Evolutionary conservation across 2,888 invertebrate species (phyloP).

Genomic region (Thumatha senex): DNA sequence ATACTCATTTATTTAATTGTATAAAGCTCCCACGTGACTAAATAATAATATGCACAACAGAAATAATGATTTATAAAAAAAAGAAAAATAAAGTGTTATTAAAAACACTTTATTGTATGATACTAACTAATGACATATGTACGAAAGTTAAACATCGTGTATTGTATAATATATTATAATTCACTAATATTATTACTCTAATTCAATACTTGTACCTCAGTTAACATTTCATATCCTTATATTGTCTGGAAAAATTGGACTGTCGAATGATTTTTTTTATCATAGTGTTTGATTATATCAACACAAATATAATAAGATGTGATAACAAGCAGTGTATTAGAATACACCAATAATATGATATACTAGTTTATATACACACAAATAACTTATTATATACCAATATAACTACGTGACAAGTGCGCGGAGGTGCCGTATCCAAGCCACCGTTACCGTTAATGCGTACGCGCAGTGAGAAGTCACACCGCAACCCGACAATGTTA

Average conservation of each 20-base stretch:
- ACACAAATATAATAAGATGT: constrained; percentile 30
- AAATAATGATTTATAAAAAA: constrained; percentile 43
- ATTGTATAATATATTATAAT: constrained; percentile 43
- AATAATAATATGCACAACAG: constrained; percentile 56
- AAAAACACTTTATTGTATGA: constrained; percentile 29
- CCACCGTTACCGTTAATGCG: constrained; percentile 48
- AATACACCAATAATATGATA: constrained; percentile 45
- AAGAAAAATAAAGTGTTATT: constrained; percentile 28
- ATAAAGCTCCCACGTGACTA: constrained; percentile 63
- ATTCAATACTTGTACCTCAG: constrained; percentile 63
- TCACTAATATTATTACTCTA: constrained; percentile 36
- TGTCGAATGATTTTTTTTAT: constrained; percentile 46
- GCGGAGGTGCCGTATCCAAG: constrained; percentile 47
- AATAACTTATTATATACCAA: constrained; percentile 44
- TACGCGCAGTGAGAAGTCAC: constrained; percentile 19
- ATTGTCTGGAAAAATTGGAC: constrained; percentile 55
- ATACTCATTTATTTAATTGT: constrained; percentile 74
- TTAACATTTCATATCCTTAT: constrained; percentile 52
- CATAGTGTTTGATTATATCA: constrained; percentile 47
- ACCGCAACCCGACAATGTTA: constrained; percentile 36
- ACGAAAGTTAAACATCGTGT: constrained; percentile 43
- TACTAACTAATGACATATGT: constrained; percentile 40
- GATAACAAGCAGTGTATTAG: constrained; percentile 47
- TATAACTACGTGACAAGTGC: constrained; percentile 34
- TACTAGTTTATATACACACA: constrained; percentile 54